phyloP scores from a whole-genome alignment of 2,797 vertebrate species.

The Miichthys miiuy region DNA sequence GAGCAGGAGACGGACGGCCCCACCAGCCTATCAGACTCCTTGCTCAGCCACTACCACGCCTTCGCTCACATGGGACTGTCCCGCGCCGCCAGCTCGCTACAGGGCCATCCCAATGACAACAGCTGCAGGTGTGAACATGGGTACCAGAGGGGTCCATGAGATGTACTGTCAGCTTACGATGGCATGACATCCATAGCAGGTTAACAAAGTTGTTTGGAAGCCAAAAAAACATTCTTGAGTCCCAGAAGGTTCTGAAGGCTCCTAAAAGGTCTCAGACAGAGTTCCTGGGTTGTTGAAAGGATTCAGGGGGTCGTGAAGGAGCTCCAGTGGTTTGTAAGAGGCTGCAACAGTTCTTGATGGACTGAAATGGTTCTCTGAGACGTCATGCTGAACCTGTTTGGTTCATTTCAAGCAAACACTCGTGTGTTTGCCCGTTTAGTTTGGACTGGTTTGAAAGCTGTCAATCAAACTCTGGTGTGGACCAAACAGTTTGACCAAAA shows the following conservation, averaged over 20 bases:
- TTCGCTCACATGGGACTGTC: constrained; percentile 91
- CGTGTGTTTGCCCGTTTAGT: background rate
- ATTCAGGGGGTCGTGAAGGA: background rate
- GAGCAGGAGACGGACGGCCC: constrained; percentile 89
- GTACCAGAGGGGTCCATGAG: too few species aligned
- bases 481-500: background rate
- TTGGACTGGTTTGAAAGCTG: background rate
- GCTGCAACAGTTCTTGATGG: background rate
- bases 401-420: background rate
- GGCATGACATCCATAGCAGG: too few species aligned
- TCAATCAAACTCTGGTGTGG: background rate
- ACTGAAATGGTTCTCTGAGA: too few species aligned
- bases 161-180: too few species aligned
- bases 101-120: constrained; percentile 83
- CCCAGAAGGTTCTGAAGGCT: background rate
- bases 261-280: too few species aligned
- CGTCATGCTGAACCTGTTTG: background rate
- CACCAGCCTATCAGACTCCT: constrained; percentile 86
- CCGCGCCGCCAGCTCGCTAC: constrained; percentile 86
- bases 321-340: background rate
- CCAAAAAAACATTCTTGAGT: background rate
- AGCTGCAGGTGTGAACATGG: constrained; percentile 89
- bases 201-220: background rate
- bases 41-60: constrained; percentile 91
- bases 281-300: background rate